Evolutionary conservation across 2,888 invertebrate species (phyloP), one percentile per base, ranked within the genome.

Genomic region (Bombyx huttoni): DNA sequence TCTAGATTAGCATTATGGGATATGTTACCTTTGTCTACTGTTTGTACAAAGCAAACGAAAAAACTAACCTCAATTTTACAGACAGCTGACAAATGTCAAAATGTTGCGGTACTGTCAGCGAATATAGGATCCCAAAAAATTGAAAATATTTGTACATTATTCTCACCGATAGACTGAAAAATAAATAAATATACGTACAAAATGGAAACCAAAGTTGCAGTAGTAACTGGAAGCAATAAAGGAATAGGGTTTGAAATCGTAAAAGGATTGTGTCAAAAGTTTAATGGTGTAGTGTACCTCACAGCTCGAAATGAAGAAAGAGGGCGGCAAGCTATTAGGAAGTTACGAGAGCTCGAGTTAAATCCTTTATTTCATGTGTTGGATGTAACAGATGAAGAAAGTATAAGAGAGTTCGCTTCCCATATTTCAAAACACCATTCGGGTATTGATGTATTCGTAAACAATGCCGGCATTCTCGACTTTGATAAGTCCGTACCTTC

Each of bases 401-500:
- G 93, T 68, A 82, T 94, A 54, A 76, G 88, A 58, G 80, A 74
- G 24, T 91, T 94, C 58, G 87, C 87, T 47, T 80, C 90, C 55
- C 89, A 90, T 68, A 78, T 95, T 54, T 78, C 90, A 61, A 78
- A 83, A 53, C 90, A 89, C 54, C 89, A 94, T 73, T 90, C 91
- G 35, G 93, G 94, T 24, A 82, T 95, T 54, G 94, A 95, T 78
- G 79, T 95, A 56, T 84, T 95, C 50, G 90, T 95, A 57, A 95
- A 95, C 76, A 95, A 95, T 81, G 94, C 94, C 63, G 94, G 91
- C 34, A 91, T 94, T 62, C 91, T 93, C 34, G 94, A 91, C 71
- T 92, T 92, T 81, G 75, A 74, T 61, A 85, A 85, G 54, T 89
- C 91, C 3, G 92, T 91, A 57, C 91, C 94, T 40, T 90, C 93